Evolutionary conservation across 2,888 invertebrate genomes (phyloP).

Genomic region (Caenorhabditis sulstoni): DNA sequence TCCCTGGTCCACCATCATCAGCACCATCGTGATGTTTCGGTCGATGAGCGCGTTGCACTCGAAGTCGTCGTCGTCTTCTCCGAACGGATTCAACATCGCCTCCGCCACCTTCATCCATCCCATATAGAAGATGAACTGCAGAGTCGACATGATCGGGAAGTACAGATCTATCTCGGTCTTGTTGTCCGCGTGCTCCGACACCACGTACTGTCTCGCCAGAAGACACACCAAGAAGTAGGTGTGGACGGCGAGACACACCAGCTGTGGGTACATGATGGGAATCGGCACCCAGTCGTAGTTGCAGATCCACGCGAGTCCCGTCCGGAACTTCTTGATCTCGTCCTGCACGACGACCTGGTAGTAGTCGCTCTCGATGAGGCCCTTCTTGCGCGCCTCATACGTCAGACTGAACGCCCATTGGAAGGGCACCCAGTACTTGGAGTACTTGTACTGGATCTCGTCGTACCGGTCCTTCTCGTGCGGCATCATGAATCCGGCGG

Average conservation of each 20-base stretch:
- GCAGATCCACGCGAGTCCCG: constrained; percentile 74
- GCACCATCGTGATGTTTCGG: constrained; percentile 75
- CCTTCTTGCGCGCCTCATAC: constrained; percentile 71
- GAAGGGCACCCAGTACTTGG: constrained; percentile 73
- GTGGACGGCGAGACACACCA: constrained; percentile 76
- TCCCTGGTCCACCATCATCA: constrained; percentile 78
- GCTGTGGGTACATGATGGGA: constrained; percentile 73
- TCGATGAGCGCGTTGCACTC: constrained; percentile 74
- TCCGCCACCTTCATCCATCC: constrained; percentile 79
- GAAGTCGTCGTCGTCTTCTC: constrained; percentile 74
- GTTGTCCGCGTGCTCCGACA: constrained; percentile 70
- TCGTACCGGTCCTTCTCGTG: constrained; percentile 72
- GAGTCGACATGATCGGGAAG: constrained; percentile 78
- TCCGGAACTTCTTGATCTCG: constrained; percentile 73
- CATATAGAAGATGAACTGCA: constrained; percentile 79
- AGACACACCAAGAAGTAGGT: constrained; percentile 78
- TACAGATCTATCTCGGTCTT: constrained; percentile 76
- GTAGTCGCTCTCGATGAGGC: constrained; percentile 70
- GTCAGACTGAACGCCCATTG: constrained; percentile 72
- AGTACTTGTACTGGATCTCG: constrained; percentile 72
- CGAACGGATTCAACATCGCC: constrained; percentile 74
- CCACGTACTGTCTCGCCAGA: constrained; percentile 75
- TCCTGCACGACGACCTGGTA: constrained; percentile 71
- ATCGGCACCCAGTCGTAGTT: constrained; percentile 74
- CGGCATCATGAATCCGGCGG: constrained; percentile 73